Base-by-base conservation (phyloP, 2,888 invertebrate genomes). In the Lepidonotus clava region DNA sequence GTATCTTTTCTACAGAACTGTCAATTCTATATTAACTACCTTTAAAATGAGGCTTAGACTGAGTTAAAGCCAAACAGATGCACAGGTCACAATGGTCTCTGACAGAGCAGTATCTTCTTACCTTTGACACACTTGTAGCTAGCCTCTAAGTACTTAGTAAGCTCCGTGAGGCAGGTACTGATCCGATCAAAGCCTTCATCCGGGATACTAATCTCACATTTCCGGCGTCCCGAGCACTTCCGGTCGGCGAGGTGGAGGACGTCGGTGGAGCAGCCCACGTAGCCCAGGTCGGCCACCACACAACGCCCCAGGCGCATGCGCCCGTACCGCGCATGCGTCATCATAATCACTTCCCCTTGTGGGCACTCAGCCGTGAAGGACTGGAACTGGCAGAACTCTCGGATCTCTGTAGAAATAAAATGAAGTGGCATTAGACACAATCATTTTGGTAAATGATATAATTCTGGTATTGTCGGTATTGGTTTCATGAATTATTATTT, bases 51-150 rank as follows among this genome's bases (percentile, higher is more conserved):
- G n/a, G n/a, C n/a, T n/a, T n/a, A n/a, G n/a, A n/a, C n/a, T n/a
- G n/a, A n/a, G n/a, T n/a, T n/a, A n/a, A n/a, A n/a, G n/a, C n/a
- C n/a, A n/a, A n/a, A n/a, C n/a, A n/a, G n/a, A n/a, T n/a, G n/a
- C n/a, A n/a, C n/a, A n/a, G n/a, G n/a, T n/a, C n/a, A n/a, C n/a
- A n/a, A n/a, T n/a, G n/a, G n/a, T n/a, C n/a, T n/a, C n/a, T n/a
- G n/a, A n/a, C n/a, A n/a, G n/a, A n/a, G n/a, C n/a, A n/a, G n/a
- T n/a, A n/a, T n/a, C n/a, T 14, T 21, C 61, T 41, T 67, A 84
- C 84, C 84, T 84, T 84, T 84, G 41, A 66, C 61, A 41, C 84
- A 84, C 40, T 24, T 84, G 24, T 84, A 84, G 67, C 84, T 84
- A 32, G 84, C 84, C 40, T 84, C 84, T 38, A 84, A 67, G 66